Percentiles rank a stretch among this genome's conserved stretches.
These are phyloP conservation scores for Sebastes hubbsi DNA, from an alignment of 2,797 vertebrate species.

Conservation along the genomic window DNA sequence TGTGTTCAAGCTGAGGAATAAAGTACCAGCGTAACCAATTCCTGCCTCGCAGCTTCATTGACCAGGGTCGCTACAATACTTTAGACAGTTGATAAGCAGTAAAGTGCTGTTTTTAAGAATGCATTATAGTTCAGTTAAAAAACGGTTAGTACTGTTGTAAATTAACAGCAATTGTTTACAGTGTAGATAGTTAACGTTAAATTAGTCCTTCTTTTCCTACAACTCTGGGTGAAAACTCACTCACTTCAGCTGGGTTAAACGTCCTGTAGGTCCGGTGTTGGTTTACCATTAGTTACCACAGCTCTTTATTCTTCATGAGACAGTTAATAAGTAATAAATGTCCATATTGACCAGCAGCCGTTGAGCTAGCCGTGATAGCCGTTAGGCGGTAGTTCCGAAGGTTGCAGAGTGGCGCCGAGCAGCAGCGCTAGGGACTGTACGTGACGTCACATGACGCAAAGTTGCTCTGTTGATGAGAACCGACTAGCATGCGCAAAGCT, in stretches of 20 bases:
- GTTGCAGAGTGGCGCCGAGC: not conserved
- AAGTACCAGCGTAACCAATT: too few species aligned
- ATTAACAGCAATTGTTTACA: too few species aligned
- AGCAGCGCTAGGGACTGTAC: not conserved
- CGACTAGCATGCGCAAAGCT: not conserved
- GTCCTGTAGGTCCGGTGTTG: not conserved
- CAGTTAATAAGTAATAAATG: not conserved
- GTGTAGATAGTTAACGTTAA: too few species aligned
- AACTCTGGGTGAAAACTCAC: not conserved
- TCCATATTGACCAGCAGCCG: not conserved
- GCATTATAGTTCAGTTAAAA: too few species aligned
- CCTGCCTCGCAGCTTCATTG: too few species aligned
- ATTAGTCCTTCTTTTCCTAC: not conserved
- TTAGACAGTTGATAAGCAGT: too few species aligned
- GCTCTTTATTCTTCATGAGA: not conserved
- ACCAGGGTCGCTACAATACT: too few species aligned
- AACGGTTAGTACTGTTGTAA: too few species aligned
- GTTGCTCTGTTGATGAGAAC: not conserved
- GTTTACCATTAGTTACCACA: not conserved
- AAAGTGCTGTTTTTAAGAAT: too few species aligned
- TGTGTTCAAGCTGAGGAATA: too few species aligned
- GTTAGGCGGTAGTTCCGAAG: not conserved
- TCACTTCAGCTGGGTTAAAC: not conserved
- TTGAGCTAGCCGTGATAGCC: not conserved
- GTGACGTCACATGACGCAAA: not conserved